Evolutionary conservation across 2,113 vertebrate genomes (phyloP), one percentile per base, ranked within the genome.

Genomic region (Sula dactylatra): DNA sequence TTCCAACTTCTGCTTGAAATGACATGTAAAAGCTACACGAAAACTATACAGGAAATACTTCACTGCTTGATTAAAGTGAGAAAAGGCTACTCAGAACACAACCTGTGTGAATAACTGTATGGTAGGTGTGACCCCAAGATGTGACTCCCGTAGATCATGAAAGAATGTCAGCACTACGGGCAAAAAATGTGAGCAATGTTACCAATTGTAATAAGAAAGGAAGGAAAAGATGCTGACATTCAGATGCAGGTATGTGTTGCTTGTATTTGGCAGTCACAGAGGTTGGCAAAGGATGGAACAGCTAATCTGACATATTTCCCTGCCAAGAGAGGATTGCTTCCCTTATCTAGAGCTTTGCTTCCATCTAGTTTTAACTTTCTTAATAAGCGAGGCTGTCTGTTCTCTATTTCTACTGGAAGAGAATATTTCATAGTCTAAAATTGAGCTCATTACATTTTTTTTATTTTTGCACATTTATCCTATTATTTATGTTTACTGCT

Each of bases 301-400:
- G 76, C 52, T 86, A 54, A 86, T 71, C 20, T 72, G 66, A 88
- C 15, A 3, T 13, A 52, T 49, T 88, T 87, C 25, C 66, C 36
- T 95, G 88, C 34, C 73, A 91, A 58, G 10, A 64, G 42, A 86
- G 26, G 29, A 87, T 45, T 81, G 47, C 44, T 92, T 97, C 65
- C 25, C 21, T 88, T 96, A 86, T 16, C 86, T 82, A 88, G 76
- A 91, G 72, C 94, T 97, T 86, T 97, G 91, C 86, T 93, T 95
- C 92, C 86, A 96, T 42, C 92, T 93, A 96, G 94, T 95, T 95
- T 95, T 91, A 94, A 84, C 44, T 96, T 93, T 47, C 55, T 92
- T 94, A 96, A 94, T 64, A 83, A 90, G 22, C 5, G 2, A 86
- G 47, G 18, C 13, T 86, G n/a, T n/a, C n/a, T n/a, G n/a, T 34